Base-by-base conservation (phyloP, 1,140 invertebrate species). In the Pogonognathellus flavescens region DNA sequence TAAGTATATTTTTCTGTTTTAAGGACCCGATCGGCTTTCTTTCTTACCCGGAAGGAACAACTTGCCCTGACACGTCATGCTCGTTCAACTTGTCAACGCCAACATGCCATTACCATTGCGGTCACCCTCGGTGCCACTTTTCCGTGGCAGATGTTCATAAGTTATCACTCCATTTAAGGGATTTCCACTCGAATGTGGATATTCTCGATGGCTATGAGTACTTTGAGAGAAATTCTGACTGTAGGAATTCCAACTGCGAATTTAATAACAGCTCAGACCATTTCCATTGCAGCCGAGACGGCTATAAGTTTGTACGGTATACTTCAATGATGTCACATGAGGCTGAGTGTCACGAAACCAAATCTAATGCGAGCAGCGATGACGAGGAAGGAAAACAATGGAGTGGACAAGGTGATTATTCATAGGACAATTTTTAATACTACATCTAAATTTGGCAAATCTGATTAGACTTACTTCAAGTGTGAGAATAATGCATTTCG, bases 121-220 rank as follows among this genome's bases (percentile, higher is more conserved):
- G 93, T 6, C 93, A 93, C 86, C 93, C 93, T 3, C 90, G 95
- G n/a, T 97, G 94, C 89, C 93, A 94, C 88, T 95, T 94, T 88
- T 93, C 93, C 13, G 95, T 94, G 3, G 93, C 94, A 85, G 91
- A 93, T 59, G 91, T 93, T 13, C 94, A 95, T 87, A 93, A 94
- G 52, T 89, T 96, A 9, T 91, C 94, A 9, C 92, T 94, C 88
- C 95, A 97, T 89, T 93, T 94, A 80, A 94, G 94, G 89, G 95
- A 96, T 89, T 96, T 96, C 89, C 95, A 97, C 90, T 95, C 94
- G 87, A 96, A 94, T 89, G 93, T 96, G 18, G 94, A 94, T 88
- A 96, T 96, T 86, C 91, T 94, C n/a, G 94, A 95, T 18, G 95
- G 95, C 7, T 97, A 95, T 90, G 93, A 95, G 41, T 96, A 95